Evolutionary conservation across 2,113 vertebrate species (phyloP).

Genomic region (Hippocampus zosterae): DNA sequence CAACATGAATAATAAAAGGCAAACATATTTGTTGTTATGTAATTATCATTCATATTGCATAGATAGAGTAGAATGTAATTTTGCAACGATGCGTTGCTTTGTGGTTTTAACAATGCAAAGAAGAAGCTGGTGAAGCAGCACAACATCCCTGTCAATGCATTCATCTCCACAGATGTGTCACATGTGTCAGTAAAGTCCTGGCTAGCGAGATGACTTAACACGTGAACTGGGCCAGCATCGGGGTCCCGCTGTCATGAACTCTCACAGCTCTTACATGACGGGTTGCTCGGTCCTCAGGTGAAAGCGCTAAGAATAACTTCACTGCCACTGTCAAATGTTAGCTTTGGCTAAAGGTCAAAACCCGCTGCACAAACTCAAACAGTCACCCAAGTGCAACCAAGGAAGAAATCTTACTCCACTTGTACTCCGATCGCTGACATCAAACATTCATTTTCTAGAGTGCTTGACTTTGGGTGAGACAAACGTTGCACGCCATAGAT

Average conservation of each 20-base stretch:
- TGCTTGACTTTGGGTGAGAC: too few relatives aligned
- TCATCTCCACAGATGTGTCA: not conserved
- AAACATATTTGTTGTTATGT: too few relatives aligned
- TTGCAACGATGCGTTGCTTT: not conserved
- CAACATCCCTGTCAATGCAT: not conserved
- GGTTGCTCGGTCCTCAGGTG: conserved; percentile 6
- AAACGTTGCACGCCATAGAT: too few relatives aligned
- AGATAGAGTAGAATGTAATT: not conserved
- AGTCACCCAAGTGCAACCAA: conserved; percentile 16
- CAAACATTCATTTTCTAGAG: not conserved
- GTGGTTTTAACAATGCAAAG: not conserved
- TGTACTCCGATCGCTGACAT: not conserved
- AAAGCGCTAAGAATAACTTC: conserved; percentile 32
- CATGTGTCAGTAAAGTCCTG: not conserved
- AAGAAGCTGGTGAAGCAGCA: not conserved
- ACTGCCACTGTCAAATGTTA: conserved; percentile 35
- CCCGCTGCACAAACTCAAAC: not conserved
- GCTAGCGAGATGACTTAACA: not conserved
- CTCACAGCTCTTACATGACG: conserved; percentile 9
- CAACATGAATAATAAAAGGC: too few relatives aligned
- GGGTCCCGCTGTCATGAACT: not conserved
- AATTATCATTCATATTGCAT: too few relatives aligned
- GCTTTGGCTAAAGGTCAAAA: conserved; percentile 45
- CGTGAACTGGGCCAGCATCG: not conserved
- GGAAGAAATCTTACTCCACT: not conserved